Conservation (phyloP, 35 echinoderm and acorn worm species). For the Heliocidaris erythrogramma region DNA sequence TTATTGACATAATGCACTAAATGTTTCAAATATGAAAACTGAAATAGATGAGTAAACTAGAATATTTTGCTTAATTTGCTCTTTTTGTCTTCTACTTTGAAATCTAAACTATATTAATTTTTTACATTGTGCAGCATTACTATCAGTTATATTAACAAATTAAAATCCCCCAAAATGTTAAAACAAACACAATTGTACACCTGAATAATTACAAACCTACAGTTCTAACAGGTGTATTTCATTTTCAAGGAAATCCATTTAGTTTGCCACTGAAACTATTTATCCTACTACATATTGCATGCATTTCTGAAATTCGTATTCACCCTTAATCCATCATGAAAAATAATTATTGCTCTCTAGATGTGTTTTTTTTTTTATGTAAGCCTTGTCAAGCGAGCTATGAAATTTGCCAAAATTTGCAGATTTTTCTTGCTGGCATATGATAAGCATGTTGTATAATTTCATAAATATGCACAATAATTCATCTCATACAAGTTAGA, state of each 20-base stretch:
- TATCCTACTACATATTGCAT: background rate
- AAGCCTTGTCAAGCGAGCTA: background rate
- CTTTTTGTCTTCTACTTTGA: background rate
- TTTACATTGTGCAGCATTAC: background rate
- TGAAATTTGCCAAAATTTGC: background rate
- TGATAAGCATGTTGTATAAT: background rate
- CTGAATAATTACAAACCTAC: too few species aligned
- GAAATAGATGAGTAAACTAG: background rate
- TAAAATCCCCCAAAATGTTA: background rate
- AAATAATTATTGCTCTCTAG: background rate
- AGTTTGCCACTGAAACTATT: background rate
- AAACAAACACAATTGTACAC: background rate
- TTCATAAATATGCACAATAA: too few species aligned
- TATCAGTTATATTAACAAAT: background rate
- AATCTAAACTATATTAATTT: background rate
- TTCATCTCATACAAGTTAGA: too few species aligned
- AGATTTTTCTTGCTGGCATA: background rate
- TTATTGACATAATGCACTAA: constrained; percentile 22
- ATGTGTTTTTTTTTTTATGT: background rate
- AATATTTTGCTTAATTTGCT: background rate
- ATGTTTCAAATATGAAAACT: background rate
- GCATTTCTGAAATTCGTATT: background rate
- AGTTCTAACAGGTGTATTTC: background rate
- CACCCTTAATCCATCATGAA: too few species aligned
- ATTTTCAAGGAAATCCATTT: background rate